A percentile compares a stretch with the other conserved stretches of the same genome.
Evolutionary conservation across 2,888 invertebrate species (phyloP).

Genomic region (Tetragnatha montana): DNA sequence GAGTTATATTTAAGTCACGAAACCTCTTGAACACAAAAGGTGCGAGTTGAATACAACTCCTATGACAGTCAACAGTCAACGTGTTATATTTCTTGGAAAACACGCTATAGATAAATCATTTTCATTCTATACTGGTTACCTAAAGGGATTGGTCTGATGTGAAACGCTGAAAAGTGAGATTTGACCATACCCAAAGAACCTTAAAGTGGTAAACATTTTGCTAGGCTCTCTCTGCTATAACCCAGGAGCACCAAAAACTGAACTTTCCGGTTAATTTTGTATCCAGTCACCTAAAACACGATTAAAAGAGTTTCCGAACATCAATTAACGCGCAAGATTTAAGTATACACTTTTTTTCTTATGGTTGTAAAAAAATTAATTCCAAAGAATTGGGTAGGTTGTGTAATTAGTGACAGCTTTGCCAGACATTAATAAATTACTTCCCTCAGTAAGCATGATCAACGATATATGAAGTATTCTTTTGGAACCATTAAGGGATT

Average conservation of each 20-base stretch:
- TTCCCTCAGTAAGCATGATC: background rate
- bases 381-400: background rate
- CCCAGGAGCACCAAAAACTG: background rate
- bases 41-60: too few relatives aligned
- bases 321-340: constrained; percentile 20
- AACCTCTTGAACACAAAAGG: too few relatives aligned
- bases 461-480: background rate
- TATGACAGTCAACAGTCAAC: too few relatives aligned
- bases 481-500: constrained; percentile 12
- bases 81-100: too few relatives aligned
- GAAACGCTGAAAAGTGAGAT: too few relatives aligned
- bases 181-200: too few relatives aligned
- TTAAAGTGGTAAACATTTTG: too few relatives aligned
- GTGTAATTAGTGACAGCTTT: constrained; percentile 32
- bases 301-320: constrained; percentile 11
- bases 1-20: too few relatives aligned
- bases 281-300: background rate
- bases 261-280: background rate
- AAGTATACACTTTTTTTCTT: constrained; percentile 19
- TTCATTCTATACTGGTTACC: too few relatives aligned
- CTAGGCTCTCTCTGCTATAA: background rate
- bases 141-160: too few relatives aligned
- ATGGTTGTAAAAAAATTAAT: background rate
- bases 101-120: too few relatives aligned
- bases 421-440: constrained; percentile 30